Conservation (phyloP, 1,140 invertebrate genomes). For the Coptotermes formosanus region DNA sequence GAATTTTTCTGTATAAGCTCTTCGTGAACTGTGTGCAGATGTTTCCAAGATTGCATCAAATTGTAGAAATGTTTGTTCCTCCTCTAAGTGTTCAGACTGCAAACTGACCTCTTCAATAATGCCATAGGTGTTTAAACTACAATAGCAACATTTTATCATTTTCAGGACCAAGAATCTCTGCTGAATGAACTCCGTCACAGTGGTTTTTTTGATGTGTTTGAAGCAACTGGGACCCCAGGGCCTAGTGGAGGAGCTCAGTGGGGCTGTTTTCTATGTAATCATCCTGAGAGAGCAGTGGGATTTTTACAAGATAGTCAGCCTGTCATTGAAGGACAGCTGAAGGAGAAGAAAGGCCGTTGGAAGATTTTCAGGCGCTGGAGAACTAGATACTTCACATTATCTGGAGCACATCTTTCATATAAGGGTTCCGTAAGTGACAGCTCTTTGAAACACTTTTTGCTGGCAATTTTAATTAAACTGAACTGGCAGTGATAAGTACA, state of each 20-base stretch:
- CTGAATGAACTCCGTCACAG: constrained; percentile 81
- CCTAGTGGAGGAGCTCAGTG: constrained; percentile 56
- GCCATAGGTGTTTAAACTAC: too few species aligned
- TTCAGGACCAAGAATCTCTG: constrained; percentile 80
- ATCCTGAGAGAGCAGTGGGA: constrained; percentile 81
- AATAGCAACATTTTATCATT: constrained; percentile 31
- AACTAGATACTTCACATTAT: constrained; percentile 89
- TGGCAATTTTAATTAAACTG: too few species aligned
- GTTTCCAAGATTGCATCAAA: too few species aligned
- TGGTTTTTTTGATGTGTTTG: constrained; percentile 91
- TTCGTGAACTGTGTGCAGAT: too few species aligned
- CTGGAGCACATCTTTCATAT: constrained; percentile 84
- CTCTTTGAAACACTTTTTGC: too few species aligned
- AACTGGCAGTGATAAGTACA: too few species aligned
- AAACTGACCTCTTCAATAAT: too few species aligned
- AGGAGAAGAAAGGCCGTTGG: constrained; percentile 94
- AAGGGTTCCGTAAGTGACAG: constrained; percentile 71
- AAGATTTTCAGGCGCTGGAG: constrained; percentile 86
- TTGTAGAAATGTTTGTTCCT: too few species aligned
- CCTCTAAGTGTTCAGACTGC: too few species aligned
- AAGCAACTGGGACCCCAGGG: constrained; percentile 54
- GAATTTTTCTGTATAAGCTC: too few species aligned
- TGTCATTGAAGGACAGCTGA: constrained; percentile 86
- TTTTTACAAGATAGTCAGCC: constrained; percentile 74
- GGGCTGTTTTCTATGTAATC: constrained; percentile 88